Percentiles rank a stretch among this genome's conserved stretches.
Evolutionary conservation across 1,140 invertebrate genomes (phyloP).

Genomic region (Lethocerus indicus): DNA sequence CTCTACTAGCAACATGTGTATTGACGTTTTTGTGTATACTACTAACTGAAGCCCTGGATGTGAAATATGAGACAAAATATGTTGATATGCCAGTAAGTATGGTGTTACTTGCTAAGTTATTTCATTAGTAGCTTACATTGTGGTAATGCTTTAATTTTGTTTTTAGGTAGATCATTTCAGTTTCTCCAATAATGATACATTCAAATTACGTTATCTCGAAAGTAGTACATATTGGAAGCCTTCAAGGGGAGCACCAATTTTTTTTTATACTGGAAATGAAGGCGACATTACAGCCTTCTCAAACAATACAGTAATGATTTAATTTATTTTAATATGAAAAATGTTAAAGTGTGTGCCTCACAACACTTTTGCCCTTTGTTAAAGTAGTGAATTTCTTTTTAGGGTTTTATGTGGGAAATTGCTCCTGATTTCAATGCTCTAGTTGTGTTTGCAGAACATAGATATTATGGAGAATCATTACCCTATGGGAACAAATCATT

Average conservation of each 20-base stretch:
- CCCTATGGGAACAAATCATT: conserved; percentile 17
- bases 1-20: too few relatives aligned
- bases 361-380: too few relatives aligned
- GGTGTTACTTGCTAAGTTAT: too few relatives aligned
- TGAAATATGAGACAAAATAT: too few relatives aligned
- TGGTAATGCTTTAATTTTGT: too few relatives aligned
- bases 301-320: conserved; percentile 57
- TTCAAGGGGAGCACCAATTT: conserved; percentile 52
- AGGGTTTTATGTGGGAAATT: conserved; percentile 90
- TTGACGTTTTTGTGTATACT: too few relatives aligned
- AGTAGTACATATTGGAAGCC: conserved; percentile 54
- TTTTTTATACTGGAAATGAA: conserved; percentile 97
- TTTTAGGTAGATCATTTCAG: conserved; percentile 58
- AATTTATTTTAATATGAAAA: too few relatives aligned
- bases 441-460: conserved; percentile 87
- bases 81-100: too few relatives aligned
- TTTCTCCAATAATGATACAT: conserved; percentile 52
- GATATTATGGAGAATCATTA: conserved; percentile 51
- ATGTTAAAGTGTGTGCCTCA: too few relatives aligned
- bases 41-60: too few relatives aligned
- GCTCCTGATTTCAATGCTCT: conserved; percentile 64
- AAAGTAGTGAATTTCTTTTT: conserved; percentile 15
- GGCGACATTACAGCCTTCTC: conserved; percentile 82
- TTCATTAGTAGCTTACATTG: too few relatives aligned
- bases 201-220: conserved; percentile 63